A percentile compares a stretch with the other conserved stretches of the same genome.
phyloP scores from a whole-genome alignment of 2,113 vertebrate genomes.

The Calidris pygmaea region DNA sequence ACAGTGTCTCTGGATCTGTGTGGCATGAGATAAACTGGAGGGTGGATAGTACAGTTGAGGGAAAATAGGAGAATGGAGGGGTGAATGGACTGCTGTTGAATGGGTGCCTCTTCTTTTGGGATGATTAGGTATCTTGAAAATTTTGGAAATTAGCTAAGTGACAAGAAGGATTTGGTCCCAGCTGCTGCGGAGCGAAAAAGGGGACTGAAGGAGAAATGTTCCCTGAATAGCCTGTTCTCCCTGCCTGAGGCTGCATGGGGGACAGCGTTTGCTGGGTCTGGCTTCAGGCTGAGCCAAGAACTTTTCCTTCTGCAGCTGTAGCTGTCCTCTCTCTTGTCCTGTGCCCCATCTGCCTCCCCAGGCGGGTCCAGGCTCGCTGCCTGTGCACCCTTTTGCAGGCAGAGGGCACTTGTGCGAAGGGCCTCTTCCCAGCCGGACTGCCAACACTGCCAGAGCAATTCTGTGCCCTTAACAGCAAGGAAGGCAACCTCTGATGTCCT shows the following conservation, averaged over 20 bases:
- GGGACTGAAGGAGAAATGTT: background rate
- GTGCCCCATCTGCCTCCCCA: background rate
- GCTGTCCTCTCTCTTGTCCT: background rate
- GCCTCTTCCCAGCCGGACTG: background rate
- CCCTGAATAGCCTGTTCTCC: background rate
- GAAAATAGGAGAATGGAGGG: background rate
- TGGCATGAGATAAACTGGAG: background rate
- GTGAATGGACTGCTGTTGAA: background rate
- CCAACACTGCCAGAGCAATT: background rate
- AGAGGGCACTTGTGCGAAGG: constrained; percentile 34
- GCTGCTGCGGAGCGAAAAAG: background rate
- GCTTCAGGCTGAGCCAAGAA: background rate
- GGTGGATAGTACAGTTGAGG: background rate
- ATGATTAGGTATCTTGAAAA: background rate
- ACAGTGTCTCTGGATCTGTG: background rate
- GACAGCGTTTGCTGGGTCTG: background rate
- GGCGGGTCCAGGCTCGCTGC: background rate
- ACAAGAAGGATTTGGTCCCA: background rate
- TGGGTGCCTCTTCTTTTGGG: background rate
- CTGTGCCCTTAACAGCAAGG: background rate
- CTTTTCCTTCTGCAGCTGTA: background rate
- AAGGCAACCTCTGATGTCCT: background rate
- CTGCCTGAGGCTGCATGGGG: background rate
- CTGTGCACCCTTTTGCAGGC: background rate
- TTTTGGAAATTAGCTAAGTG: accelerated